phyloP scores from a whole-genome alignment of 2,888 invertebrate genomes.

The Trichacis sp. region DNA sequence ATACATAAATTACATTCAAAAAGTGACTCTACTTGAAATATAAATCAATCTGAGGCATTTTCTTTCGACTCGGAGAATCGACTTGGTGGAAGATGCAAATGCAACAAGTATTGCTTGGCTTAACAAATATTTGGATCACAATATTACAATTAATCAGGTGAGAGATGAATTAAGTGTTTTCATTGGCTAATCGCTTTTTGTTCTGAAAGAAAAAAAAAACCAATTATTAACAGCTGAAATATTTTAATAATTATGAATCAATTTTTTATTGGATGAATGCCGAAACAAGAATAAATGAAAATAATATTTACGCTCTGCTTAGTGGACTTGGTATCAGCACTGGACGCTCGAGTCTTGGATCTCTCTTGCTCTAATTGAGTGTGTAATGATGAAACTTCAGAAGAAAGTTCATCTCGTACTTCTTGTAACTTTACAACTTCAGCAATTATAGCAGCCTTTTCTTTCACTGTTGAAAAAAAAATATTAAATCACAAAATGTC shows the following conservation, averaged over 20 bases:
- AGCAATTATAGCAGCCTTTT: constrained; percentile 80
- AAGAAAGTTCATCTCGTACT: constrained; percentile 80
- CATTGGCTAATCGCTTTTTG: constrained; percentile 60
- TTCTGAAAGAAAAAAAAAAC: constrained; percentile 49
- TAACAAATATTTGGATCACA: constrained; percentile 50
- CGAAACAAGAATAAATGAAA: too few relatives aligned
- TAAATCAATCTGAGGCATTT: too few relatives aligned
- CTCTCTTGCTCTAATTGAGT: constrained; percentile 82
- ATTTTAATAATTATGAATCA: too few relatives aligned
- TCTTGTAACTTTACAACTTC: constrained; percentile 79
- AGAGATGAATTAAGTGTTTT: constrained; percentile 55
- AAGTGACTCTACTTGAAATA: too few relatives aligned
- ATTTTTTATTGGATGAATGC: too few relatives aligned
- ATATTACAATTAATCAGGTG: constrained; percentile 40
- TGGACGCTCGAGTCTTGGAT: constrained; percentile 74
- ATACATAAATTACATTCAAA: too few relatives aligned
- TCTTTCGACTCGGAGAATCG: too few relatives aligned
- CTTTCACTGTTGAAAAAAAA: constrained; percentile 76
- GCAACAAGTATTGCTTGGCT: not conserved
- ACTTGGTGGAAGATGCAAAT: not conserved
- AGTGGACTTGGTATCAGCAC: constrained; percentile 70
- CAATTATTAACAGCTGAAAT: not conserved
- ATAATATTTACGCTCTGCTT: constrained; percentile 62
- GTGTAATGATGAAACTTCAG: constrained; percentile 77
- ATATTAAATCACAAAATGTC: too few relatives aligned